Evolutionary conservation across 1,140 invertebrate species (phyloP), one percentile per base, ranked within the genome.

Genomic region (Danaus plexippus): DNA sequence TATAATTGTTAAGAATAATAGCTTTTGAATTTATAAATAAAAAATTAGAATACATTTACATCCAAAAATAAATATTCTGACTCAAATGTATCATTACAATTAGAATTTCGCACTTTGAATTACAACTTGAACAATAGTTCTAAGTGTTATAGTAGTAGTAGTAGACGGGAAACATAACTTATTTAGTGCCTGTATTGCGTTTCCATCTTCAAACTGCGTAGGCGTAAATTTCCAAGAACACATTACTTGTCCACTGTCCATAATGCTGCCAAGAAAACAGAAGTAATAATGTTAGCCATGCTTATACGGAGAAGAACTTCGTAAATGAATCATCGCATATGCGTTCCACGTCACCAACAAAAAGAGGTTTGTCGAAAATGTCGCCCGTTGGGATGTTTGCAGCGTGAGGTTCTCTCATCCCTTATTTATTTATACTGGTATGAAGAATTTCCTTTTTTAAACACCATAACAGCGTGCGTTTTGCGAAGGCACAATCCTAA

Each of bases 361-460:
- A 87, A 87, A 86, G 75, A 83, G 69, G 76, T 87, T 87, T 85
- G 81, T 87, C 84, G 80, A 87, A 87, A 87, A 85, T 81, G 74
- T 68, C 63, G 59, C 75, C 75, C 76, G 70, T 76, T 77, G 72
- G 72, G 77, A 74, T 67, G 65, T 66, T 72, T 64, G 67, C 61
- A 68, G 58, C 63, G 65, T 63, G 64, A 63, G 52, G 61, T 66
- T 69, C 75, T 80, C 77, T 84, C 80, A 85, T 86, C 80, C 75
- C 77, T 85, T 85, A 82, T 85, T 86, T 86, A 84, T 84, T 86
- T 85, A 79, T 82, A 77, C 78, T 70, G 77, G 77, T 83, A 80
- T 77, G 73, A 86, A 66, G 78, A 80, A 83, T 84, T 71, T 67
- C 58, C 57, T 51, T 58, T 84, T 83, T 85, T 84, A 71, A 73